A percentile compares a stretch with the other conserved stretches of the same genome.
phyloP scores from a whole-genome alignment of 2,888 invertebrate species.

The Venusia cambrica region DNA sequence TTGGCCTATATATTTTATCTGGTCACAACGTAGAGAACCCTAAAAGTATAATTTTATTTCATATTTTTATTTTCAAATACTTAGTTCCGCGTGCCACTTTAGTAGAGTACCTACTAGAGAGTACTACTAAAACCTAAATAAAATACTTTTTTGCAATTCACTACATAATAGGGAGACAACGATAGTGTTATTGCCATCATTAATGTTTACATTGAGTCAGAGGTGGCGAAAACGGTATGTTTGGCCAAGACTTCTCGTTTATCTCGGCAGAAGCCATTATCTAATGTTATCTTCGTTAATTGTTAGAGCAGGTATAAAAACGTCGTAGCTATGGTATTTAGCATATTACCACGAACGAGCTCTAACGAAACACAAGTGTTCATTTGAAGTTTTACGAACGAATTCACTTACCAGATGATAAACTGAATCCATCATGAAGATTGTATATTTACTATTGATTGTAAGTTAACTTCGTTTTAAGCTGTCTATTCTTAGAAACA shows the following conservation, averaged over 20 bases:
- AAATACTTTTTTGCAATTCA: too few relatives aligned
- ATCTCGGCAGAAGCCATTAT: slow-evolving; percentile 67
- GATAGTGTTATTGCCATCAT: slow-evolving; percentile 41
- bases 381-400: slow-evolving; percentile 61
- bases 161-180: too few relatives aligned
- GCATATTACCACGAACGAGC: slow-evolving; percentile 69
- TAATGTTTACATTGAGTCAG: slow-evolving; percentile 67
- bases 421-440: slow-evolving; percentile 59
- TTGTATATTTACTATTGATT: slow-evolving; percentile 57
- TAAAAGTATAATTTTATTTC: too few relatives aligned
- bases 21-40: too few relatives aligned
- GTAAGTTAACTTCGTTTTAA: slow-evolving; percentile 59
- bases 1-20: too few relatives aligned
- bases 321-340: slow-evolving; percentile 43
- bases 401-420: slow-evolving; percentile 57
- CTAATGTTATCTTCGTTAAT: slow-evolving; percentile 72
- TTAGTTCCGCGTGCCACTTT: too few relatives aligned
- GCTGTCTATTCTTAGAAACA: too few relatives aligned
- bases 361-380: slow-evolving; percentile 58
- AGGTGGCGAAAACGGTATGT: slow-evolving; percentile 71
- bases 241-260: slow-evolving; percentile 56
- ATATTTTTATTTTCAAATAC: too few relatives aligned
- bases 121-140: too few relatives aligned
- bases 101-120: too few relatives aligned
- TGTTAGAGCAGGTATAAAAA: slow-evolving; percentile 64